A percentile compares a stretch with the other conserved stretches of the same genome.
Conservation (phyloP, 2,888 invertebrate species). For the Crocallis elinguaria region DNA sequence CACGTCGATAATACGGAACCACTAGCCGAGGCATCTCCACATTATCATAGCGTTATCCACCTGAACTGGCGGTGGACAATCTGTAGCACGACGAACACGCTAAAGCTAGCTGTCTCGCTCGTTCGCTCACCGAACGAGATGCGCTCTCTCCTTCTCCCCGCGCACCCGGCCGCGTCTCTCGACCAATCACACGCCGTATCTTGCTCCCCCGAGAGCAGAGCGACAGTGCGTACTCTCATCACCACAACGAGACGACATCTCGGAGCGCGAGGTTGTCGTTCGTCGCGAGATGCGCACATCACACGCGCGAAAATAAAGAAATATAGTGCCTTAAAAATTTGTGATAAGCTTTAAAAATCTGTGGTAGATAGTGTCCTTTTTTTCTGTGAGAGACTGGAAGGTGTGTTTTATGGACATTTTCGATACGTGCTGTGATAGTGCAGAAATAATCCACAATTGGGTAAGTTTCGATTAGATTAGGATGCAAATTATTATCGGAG, state of each 20-base stretch:
- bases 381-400: conserved; percentile 72
- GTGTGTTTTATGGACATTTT: conserved; percentile 66
- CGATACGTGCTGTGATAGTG: conserved; percentile 71
- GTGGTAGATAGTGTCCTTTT: conserved; percentile 64
- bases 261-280: conserved; percentile 79
- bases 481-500: conserved; percentile 79
- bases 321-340: conserved; percentile 63
- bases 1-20: conserved; percentile 35
- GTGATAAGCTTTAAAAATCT: conserved; percentile 66
- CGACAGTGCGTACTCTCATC: conserved; percentile 84
- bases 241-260: conserved; percentile 82
- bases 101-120: conserved; percentile 73
- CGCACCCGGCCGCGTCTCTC: conserved; percentile 74
- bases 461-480: conserved; percentile 84
- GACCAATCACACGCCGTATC: conserved; percentile 82
- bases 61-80: conserved; percentile 76
- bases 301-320: conserved; percentile 53
- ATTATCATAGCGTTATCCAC: conserved; percentile 78
- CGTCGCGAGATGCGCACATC: conserved; percentile 61
- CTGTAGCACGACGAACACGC: conserved; percentile 74
- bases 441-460: conserved; percentile 82
- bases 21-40: conserved; percentile 71
- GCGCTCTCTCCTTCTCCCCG: conserved; percentile 78
- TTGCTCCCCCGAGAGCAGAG: conserved; percentile 84
- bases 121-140: conserved; percentile 65